Evolutionary conservation across 2,888 invertebrate species (phyloP).

Genomic region (Meteorus cinctellus): DNA sequence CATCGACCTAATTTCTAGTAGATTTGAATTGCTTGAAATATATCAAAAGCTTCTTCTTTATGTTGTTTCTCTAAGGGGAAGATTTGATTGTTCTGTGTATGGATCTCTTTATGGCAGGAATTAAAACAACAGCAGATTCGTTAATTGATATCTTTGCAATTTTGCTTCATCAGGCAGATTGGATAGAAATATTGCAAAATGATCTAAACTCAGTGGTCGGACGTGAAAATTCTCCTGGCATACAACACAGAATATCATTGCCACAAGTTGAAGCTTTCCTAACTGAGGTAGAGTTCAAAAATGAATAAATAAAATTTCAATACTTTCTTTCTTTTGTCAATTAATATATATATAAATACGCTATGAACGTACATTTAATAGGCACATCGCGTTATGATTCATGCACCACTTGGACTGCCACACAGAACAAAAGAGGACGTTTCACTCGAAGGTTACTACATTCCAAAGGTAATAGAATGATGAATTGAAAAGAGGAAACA

Average conservation of each 20-base stretch:
- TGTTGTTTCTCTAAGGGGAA: constrained; percentile 63
- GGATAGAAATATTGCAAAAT: constrained; percentile 76
- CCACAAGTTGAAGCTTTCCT: constrained; percentile 68
- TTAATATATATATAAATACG: not conserved
- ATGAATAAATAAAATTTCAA: not conserved
- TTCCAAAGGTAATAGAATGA: constrained; percentile 73
- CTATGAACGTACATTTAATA: constrained; percentile 73
- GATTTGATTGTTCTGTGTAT: constrained; percentile 75
- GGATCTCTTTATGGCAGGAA: constrained; percentile 82
- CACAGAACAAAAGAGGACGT: constrained; percentile 74
- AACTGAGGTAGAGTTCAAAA: constrained; percentile 60
- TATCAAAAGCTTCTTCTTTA: not conserved
- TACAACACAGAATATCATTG: constrained; percentile 74
- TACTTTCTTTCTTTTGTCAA: constrained; percentile 1
- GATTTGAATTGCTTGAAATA: too few species aligned
- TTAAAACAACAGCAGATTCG: constrained; percentile 82
- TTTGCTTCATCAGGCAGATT: constrained; percentile 76
- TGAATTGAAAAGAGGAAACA: not conserved
- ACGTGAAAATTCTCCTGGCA: constrained; percentile 74
- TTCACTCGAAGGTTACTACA: constrained; percentile 72
- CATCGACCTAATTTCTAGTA: not conserved
- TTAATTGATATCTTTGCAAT: constrained; percentile 78
- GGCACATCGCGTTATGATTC: constrained; percentile 74
- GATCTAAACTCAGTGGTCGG: constrained; percentile 80
- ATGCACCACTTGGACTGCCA: constrained; percentile 76